Evolutionary conservation across 2,797 vertebrate genomes (phyloP), one percentile per base, ranked within the genome.

Genomic region (Phrynocephalus vlangalii): DNA sequence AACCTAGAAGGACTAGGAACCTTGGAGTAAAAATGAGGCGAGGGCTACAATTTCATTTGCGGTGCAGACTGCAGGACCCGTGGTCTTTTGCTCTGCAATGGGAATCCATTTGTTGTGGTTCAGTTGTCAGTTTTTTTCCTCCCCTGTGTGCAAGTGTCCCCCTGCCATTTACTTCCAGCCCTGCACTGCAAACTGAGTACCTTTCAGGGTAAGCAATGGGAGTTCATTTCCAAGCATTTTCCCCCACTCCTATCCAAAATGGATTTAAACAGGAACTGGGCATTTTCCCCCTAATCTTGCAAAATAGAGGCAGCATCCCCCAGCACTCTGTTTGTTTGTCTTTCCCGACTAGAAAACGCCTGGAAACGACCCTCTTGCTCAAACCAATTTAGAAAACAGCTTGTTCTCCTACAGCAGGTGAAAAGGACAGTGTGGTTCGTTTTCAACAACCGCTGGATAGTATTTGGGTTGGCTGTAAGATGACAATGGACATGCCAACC

Each of bases 11-110:
- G 77, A 83, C 3, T 72, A 48, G 86, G 63, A 91, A 89, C 82
- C 73, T 89, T 92, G 89, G 92, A 88, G 79, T 68, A 0, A 90
- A 88, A 87, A 90, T 86, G 82, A 90, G 85, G 76, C 22, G 63
- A 38, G 44, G 75, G 82, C 13, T 91, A 88, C 56, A 87, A 89
- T 93, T 93, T 90, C 87, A 89, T 28, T 82, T 82, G 80, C 66
- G 89, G 52, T n/a, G 24, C 86, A 38, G 56, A 33, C 73, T 72
- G n/a, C 22, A 10, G 1, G 44, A 48, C 22, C 38, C 16, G 16
- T 70, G 0, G 0, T 22, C 87, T 83, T 68, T 87, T 78, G 60
- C 28, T 33, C 1, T 38, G 70, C 33, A 50, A 76, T 15, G 13
- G 30, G n/a, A 56, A 66, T 84, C 4, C 63, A 56, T 30, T 83